Evolutionary conservation across 2,797 vertebrate genomes (phyloP), one percentile per base, ranked within the genome.

Genomic region (Silurus lanzhouensis): DNA sequence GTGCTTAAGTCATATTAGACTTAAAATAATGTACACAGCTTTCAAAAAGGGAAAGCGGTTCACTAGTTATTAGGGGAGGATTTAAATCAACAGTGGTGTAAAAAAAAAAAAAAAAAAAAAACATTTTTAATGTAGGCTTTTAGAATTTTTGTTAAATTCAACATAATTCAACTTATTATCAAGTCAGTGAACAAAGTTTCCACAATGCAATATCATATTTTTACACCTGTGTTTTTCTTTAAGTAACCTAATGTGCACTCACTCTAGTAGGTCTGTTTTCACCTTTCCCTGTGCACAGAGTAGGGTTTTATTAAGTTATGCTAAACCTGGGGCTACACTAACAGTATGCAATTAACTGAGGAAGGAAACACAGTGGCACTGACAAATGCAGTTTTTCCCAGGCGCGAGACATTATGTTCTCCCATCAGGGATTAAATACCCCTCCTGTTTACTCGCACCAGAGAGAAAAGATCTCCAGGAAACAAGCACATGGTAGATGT

Each of bases 371-470:
- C 88, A 55, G 91, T 94, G 94, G 93, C 94, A 93, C 89, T 94
- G 94, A 95, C 92, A 94, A 95, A 96, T 95, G 94, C 93, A 91
- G 93, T 92, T 94, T 95, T 94, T 92, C 92, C 91, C 89, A 92
- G 91, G 91, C 92, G 90, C 85, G 92, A 93, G 90, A 93, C 94
- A 93, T 92, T 93, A 92, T 92, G 91, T 91, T 93, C 92, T 93
- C 93, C 91, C 93, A 93, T 93, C 91, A 92, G 91, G 90, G 83
- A 88, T 92, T 93, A 94, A 94, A 94, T 92, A 93, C 93, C 88
- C 93, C 79, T 74, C 90, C 93, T 94, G 93, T 95, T 95, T 92
- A 93, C 95, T 92, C 91, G 87, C 76, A 83, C 72, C 81, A 68
- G 61, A 66, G 77, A 86, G 55, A 88, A 90, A 79, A 85, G 86